Conservation (phyloP, 2,888 invertebrate genomes). For the Phaonia tiefii region DNA sequence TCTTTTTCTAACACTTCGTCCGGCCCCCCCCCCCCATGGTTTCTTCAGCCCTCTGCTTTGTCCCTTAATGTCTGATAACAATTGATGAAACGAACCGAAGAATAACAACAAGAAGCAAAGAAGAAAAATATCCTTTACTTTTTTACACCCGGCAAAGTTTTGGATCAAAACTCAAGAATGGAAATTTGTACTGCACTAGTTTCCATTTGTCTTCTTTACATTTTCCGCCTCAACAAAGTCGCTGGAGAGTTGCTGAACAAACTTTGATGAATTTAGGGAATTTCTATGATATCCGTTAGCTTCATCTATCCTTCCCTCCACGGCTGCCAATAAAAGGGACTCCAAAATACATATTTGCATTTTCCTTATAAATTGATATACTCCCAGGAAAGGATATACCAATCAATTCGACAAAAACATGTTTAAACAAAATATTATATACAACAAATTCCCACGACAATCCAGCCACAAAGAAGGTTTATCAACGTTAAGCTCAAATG, state of each 20-base stretch:
- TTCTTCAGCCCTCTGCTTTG: conserved; percentile 4
- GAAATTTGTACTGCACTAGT: neutral
- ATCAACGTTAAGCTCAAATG: neutral
- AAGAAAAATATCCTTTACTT: conserved; percentile 4
- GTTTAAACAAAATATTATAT: neutral
- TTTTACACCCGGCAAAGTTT: neutral
- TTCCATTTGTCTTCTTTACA: conserved; percentile 9
- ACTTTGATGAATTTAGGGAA: conserved; percentile 65
- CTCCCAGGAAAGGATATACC: conserved; percentile 50
- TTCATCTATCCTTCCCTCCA: no score
- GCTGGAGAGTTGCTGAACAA: conserved; percentile 54
- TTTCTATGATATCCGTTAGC: conserved; percentile 48
- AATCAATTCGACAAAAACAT: neutral
- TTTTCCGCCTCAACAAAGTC: conserved; percentile 21
- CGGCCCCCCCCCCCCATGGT: no score
- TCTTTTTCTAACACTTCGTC: neutral
- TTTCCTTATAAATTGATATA: conserved; percentile 60
- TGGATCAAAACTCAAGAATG: conserved; percentile 17
- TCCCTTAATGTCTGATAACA: conserved; percentile 44
- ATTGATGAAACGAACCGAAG: conserved; percentile 51
- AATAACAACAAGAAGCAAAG: neutral
- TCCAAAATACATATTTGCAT: conserved; percentile 54
- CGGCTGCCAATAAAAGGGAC: neutral
- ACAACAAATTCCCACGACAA: conserved; percentile 11
- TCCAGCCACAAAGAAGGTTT: neutral